Evolutionary conservation across 2,113 vertebrate species (phyloP), one percentile per base, ranked within the genome.

Genomic region (Cyprinus carpio): DNA sequence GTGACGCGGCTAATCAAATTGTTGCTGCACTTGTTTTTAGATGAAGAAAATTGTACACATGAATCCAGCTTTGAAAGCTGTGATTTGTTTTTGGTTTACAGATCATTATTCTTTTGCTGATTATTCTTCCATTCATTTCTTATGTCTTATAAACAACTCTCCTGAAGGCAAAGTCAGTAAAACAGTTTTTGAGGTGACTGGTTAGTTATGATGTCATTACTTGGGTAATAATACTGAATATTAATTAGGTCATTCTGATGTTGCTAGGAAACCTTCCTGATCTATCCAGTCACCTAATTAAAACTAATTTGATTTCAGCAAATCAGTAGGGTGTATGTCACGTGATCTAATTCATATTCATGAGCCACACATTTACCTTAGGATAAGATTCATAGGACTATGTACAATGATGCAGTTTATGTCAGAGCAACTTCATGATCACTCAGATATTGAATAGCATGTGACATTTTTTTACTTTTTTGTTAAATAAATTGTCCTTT

Each of bases 11-110:
- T 23, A 58, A 58, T 58, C 25, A 78, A 58, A 78, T 34, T 58
- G 75, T 9, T 13, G 51, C 29, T 10, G 10, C 27, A 58, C 51
- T n/a, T 58, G 25, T 54, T 34, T 77, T 56, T 31, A 56, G 27
- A 77, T 0, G 9, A 18, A 5, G 46, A 76, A 11, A 31, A 54
- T 8, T 77, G 11, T 34, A 37, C 18, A 77, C 18, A 77, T 11
- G 6, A 29, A 4, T 56, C 75, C 29, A 56, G 11, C 51, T 78
- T 37, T n/a, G 29, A 78, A 76, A 76, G 75, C 51, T n/a, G 23
- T 20, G 54, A 23, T 54, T 78, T 78, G 9, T 31, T 34, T 58
- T 78, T 58, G 51, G 29, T 58, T 58, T 78, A n/a, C 29, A 78
- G 11, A 58, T 2, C 31, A n/a, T 58, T 2, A 37, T 23, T 54